These are phyloP conservation scores for Melanotaenia duboulayi DNA, from an alignment of 2,113 vertebrate genomes.

Conservation along the genomic window DNA sequence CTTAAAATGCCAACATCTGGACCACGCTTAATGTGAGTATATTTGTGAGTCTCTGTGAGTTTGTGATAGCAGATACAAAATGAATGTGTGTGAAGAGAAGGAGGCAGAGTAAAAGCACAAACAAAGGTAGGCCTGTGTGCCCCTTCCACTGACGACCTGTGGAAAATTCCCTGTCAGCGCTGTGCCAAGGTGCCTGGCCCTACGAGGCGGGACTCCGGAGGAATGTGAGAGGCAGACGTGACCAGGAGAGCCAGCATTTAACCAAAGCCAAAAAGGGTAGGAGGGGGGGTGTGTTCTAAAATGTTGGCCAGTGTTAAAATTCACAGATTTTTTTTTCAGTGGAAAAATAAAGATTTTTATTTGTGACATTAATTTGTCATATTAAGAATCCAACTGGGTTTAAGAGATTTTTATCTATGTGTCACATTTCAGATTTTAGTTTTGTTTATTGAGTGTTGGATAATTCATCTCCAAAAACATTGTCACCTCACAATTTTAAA, in stretches of 20 bases:
- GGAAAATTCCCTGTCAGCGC: conserved; percentile 76
- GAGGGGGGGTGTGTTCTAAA: neutral
- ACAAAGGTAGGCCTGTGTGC: conserved; percentile 79
- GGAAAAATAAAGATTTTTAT: conserved; percentile 7
- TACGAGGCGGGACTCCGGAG: conserved; percentile 47
- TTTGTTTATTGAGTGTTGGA: too few relatives aligned
- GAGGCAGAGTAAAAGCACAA: conserved; percentile 60
- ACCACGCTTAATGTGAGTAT: conserved; percentile 27
- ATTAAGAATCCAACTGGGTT: too few relatives aligned
- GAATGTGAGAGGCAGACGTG: conserved; percentile 67
- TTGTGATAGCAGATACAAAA: conserved; percentile 39
- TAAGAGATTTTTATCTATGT: neutral
- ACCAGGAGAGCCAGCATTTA: conserved; percentile 48
- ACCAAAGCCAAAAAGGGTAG: conserved; percentile 26
- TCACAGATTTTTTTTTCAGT: neutral
- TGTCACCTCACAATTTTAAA: too few relatives aligned
- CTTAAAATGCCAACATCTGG: conserved; percentile 64
- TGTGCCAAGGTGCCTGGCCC: conserved; percentile 71
- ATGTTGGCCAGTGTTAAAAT: conserved; percentile 1
- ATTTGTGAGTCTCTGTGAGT: conserved; percentile 28
- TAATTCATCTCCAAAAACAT: too few relatives aligned
- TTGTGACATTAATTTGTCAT: neutral
- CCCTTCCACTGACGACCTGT: conserved; percentile 70
- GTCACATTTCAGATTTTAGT: too few relatives aligned
- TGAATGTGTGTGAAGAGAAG: conserved; percentile 50